phyloP scores from a whole-genome alignment of 2,797 vertebrate genomes.

The Uromys caudimaculatus region DNA sequence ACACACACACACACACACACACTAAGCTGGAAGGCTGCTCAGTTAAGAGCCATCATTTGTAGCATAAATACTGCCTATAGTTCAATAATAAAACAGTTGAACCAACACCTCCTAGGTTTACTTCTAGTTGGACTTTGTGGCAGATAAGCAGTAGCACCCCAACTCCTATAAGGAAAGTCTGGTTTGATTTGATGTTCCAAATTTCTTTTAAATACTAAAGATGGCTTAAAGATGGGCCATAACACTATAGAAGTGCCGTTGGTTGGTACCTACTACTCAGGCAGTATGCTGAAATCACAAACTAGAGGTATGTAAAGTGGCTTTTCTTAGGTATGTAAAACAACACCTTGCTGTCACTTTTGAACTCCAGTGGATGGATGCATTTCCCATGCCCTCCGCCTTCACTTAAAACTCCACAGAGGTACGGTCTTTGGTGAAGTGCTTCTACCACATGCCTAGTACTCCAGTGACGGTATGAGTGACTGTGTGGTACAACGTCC shows the following conservation, averaged over 20 bases:
- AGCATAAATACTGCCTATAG: not conserved
- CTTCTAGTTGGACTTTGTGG: not conserved
- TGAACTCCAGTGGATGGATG: not conserved
- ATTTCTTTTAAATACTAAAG: slow-evolving; percentile 23
- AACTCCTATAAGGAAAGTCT: not conserved
- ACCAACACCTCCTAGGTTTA: not conserved
- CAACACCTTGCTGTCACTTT: not conserved
- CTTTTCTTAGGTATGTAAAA: not conserved
- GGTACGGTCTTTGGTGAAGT: too few species aligned
- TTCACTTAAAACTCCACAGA: not conserved
- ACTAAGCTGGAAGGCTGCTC: not conserved
- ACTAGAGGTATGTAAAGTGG: not conserved
- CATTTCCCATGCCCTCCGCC: not conserved
- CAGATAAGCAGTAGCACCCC: not conserved
- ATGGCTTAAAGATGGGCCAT: not conserved
- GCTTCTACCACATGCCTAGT: not conserved
- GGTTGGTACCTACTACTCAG: slow-evolving; percentile 5
- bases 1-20: not conserved
- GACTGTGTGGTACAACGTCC: not conserved
- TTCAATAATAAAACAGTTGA: not conserved
- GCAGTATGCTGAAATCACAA: not conserved
- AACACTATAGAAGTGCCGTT: not conserved
- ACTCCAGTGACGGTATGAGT: not conserved
- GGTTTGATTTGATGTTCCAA: not conserved
- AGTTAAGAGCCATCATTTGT: not conserved